These are phyloP conservation scores for Odontophorus gujanensis DNA, from an alignment of 2,113 vertebrate genomes.

Conservation along the genomic window DNA sequence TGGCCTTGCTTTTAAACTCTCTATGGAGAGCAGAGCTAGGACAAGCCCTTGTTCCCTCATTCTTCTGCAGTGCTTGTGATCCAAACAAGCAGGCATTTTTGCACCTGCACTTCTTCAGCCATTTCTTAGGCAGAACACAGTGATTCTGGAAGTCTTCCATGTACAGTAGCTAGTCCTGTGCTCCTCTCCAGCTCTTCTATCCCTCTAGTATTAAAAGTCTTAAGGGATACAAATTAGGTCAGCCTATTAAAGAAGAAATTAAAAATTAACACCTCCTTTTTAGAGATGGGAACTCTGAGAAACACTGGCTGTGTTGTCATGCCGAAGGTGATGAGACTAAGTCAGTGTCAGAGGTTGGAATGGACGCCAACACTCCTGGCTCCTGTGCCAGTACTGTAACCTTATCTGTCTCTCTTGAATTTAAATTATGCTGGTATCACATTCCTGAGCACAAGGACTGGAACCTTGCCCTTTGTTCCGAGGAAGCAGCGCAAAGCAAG, in stretches of 20 bases:
- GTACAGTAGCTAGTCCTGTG: background rate
- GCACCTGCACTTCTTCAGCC: background rate
- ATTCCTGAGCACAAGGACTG: background rate
- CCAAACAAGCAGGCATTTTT: background rate
- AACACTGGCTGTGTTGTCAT: background rate
- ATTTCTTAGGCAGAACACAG: background rate
- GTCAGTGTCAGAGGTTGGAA: background rate
- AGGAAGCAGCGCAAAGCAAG: background rate
- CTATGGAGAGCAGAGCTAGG: background rate
- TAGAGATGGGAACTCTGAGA: background rate
- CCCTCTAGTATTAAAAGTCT: slow-evolving; percentile 11
- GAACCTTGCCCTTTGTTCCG: background rate
- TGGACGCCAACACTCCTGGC: background rate
- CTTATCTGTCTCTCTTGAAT: background rate
- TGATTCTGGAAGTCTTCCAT: slow-evolving; percentile 14
- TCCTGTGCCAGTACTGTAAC: background rate
- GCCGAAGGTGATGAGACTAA: background rate
- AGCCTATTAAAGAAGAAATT: slow-evolving; percentile 38
- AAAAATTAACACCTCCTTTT: slow-evolving; percentile 36
- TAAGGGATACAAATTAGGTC: slow-evolving; percentile 48
- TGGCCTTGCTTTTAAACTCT: background rate
- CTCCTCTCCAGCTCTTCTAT: background rate
- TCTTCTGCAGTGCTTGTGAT: background rate
- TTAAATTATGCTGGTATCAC: background rate
- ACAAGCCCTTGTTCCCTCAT: background rate